Conservation (phyloP, 1,140 invertebrate genomes). For the Drosophila paulistorum region DNA sequence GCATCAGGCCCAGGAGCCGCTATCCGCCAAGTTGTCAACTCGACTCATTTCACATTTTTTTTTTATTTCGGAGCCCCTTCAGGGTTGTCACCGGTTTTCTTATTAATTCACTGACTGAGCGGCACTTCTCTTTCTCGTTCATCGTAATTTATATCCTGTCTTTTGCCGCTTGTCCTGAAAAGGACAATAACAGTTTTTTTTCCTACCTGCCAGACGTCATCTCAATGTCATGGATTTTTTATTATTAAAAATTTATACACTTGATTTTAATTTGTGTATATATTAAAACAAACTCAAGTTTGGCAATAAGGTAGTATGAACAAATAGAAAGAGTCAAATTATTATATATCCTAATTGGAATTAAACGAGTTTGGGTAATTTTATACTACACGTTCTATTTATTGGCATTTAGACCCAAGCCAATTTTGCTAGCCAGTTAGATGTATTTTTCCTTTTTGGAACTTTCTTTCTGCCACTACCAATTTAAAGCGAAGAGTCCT, state of each 20-base stretch:
- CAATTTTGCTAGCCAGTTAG: too few relatives aligned
- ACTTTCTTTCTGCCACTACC: too few relatives aligned
- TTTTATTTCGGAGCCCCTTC: slow-evolving; percentile 22
- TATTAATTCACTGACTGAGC: slow-evolving; percentile 50
- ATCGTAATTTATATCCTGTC: slow-evolving; percentile 63
- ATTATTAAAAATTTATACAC: not conserved
- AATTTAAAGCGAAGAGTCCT: too few relatives aligned
- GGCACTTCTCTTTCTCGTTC: slow-evolving; percentile 45
- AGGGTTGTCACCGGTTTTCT: slow-evolving; percentile 55
- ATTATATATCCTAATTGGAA: too few relatives aligned
- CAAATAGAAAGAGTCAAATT: too few relatives aligned
- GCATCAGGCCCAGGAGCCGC: slow-evolving; percentile 18
- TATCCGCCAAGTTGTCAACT: slow-evolving; percentile 64
- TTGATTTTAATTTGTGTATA: not conserved
- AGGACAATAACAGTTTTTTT: slow-evolving; percentile 4
- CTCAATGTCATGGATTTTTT: not conserved
- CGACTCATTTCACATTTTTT: slow-evolving; percentile 72
- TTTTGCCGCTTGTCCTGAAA: slow-evolving; percentile 3
- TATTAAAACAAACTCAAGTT: not conserved
- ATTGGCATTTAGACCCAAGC: too few relatives aligned
- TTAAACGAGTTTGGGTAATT: too few relatives aligned
- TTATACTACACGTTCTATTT: too few relatives aligned
- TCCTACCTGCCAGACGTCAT: slow-evolving; percentile 2
- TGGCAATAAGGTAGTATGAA: too few relatives aligned
- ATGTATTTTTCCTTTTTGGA: too few relatives aligned